These are phyloP conservation scores for Ploceus nigricollis DNA, from an alignment of 2,113 vertebrate genomes.

Conservation along the genomic window DNA sequence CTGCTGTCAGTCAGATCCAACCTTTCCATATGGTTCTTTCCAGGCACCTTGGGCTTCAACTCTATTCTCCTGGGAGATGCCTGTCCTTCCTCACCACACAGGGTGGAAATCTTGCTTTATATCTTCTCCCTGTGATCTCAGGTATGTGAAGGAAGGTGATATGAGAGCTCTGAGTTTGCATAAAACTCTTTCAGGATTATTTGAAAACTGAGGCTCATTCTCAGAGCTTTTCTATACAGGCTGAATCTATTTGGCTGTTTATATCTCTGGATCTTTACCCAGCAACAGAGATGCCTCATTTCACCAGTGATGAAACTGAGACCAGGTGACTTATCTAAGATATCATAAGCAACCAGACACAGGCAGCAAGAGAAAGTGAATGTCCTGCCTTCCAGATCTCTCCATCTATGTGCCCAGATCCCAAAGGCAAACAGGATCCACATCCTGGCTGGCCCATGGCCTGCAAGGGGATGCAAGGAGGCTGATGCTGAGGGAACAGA, in stretches of 20 bases:
- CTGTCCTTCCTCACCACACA: not conserved
- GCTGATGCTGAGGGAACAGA: not conserved
- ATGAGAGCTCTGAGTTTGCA: not conserved
- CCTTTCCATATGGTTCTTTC: not conserved
- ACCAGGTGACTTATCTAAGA: not conserved
- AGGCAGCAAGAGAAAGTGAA: not conserved
- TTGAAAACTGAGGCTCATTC: not conserved
- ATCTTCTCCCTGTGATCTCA: not conserved
- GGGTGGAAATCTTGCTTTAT: not conserved
- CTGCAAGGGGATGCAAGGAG: rapidly evolving
- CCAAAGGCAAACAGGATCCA: not conserved
- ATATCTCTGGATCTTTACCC: not conserved
- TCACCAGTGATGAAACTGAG: not conserved
- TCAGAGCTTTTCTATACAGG: not conserved
- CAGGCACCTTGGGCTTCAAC: not conserved
- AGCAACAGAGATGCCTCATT: not conserved
- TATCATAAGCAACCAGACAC: not conserved
- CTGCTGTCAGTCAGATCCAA: not conserved
- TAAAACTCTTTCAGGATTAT: not conserved
- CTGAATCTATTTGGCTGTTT: not conserved
- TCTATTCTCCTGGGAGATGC: not conserved
- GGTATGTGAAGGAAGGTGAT: not conserved
- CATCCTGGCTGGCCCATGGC: not conserved
- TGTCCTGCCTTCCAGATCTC: not conserved
- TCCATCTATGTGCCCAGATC: not conserved